Conservation (phyloP, 2,888 invertebrate genomes). For the Gerosis bhagava region DNA sequence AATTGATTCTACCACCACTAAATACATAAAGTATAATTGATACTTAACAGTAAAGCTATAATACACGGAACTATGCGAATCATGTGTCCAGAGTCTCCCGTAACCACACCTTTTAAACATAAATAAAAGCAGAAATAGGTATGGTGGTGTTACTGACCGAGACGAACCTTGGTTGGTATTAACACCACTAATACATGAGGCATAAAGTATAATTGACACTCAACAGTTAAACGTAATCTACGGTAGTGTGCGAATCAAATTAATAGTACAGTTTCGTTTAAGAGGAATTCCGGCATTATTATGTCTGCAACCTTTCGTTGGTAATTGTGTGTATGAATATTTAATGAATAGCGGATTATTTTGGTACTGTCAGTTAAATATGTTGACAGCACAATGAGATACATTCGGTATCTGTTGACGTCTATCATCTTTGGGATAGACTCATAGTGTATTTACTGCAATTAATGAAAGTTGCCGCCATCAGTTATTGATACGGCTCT, state of each 20-base stretch:
- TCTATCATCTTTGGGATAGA: conserved; percentile 56
- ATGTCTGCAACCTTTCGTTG: conserved; percentile 58
- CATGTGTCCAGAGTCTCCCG: no score
- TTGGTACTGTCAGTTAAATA: conserved; percentile 74
- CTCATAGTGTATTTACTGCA: conserved; percentile 43
- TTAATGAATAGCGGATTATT: conserved; percentile 74
- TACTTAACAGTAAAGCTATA: no score
- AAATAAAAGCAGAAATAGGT: no score
- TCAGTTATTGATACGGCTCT: conserved; percentile 24
- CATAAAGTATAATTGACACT: no score
- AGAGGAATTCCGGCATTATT: conserved; percentile 56
- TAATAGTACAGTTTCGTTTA: conserved; percentile 53
- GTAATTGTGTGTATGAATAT: conserved; percentile 70
- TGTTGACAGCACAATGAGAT: conserved; percentile 75
- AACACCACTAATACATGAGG: no score
- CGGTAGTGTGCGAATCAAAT: conserved; percentile 51
- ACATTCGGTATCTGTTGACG: conserved; percentile 63
- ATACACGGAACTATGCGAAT: no score
- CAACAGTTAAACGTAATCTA: conserved; percentile 42
- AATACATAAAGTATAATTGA: no score
- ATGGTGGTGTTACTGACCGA: no score
- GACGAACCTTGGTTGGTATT: no score
- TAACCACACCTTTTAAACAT: no score
- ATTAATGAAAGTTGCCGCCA: conserved; percentile 53
- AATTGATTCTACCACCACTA: no score